A percentile compares a stretch with the other conserved stretches of the same genome.
Evolutionary conservation across 2,888 invertebrate genomes (phyloP).

Genomic region (Sacculina carcini): DNA sequence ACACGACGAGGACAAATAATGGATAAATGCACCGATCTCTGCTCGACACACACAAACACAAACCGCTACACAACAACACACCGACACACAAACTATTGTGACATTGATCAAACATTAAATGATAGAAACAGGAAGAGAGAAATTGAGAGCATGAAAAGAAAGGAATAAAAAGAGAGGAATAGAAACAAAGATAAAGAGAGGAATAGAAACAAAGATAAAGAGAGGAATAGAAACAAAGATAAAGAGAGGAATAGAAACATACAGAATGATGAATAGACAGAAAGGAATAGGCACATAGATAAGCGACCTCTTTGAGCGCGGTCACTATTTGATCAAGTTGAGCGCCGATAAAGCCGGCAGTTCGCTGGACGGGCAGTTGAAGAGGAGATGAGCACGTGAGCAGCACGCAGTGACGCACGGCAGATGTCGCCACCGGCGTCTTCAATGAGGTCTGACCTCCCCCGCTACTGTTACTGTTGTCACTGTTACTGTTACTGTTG

Average conservation of each 20-base stretch:
- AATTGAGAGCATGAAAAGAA: too few relatives aligned
- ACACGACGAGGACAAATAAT: conserved; percentile 69
- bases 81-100: not conserved
- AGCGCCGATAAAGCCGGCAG: conserved; percentile 39
- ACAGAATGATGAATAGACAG: too few relatives aligned
- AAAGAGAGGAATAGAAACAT: too few relatives aligned
- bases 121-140: too few relatives aligned
- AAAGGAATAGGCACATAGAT: too few relatives aligned
- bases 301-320: conserved; percentile 48
- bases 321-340: conserved; percentile 61
- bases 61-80: not conserved
- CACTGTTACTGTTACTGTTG: conserved; percentile 14
- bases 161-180: too few relatives aligned
- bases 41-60: not conserved
- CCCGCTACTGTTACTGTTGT: conserved; percentile 4
- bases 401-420: conserved; percentile 47
- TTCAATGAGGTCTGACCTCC: too few relatives aligned
- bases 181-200: too few relatives aligned
- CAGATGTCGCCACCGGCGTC: conserved; percentile 18
- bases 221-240: too few relatives aligned
- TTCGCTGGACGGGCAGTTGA: conserved; percentile 51
- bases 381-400: conserved; percentile 81
- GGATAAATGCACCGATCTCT: conserved; percentile 36
- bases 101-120: too few relatives aligned
- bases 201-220: too few relatives aligned